Evolutionary conservation across 2,797 vertebrate genomes (phyloP).

Genomic region (Monodelphis domestica): DNA sequence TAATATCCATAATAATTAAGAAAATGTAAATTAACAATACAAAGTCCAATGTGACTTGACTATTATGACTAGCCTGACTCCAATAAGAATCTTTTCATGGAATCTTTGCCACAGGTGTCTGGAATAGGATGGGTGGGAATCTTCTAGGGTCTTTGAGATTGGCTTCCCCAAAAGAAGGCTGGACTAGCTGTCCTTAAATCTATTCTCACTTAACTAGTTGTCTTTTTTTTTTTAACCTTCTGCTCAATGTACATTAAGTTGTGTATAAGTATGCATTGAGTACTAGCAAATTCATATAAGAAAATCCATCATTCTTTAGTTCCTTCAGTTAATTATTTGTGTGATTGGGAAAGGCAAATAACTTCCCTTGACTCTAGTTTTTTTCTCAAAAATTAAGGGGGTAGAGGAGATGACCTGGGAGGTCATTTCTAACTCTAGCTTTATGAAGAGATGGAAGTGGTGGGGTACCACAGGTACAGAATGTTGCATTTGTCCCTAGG

Average conservation of each 20-base stretch:
- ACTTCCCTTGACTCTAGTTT: neutral
- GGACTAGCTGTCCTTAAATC: neutral
- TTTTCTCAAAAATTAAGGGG: neutral
- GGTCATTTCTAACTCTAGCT: neutral
- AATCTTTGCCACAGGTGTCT: neutral
- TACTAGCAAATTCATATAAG: neutral
- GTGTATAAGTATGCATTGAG: neutral
- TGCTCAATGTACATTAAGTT: neutral
- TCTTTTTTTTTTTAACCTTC: neutral
- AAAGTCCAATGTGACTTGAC: neutral
- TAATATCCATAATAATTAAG: neutral
- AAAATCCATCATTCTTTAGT: neutral
- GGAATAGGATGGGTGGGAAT: neutral
- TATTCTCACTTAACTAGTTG: neutral
- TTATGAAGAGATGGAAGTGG: neutral
- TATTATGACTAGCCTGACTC: neutral
- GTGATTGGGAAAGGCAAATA: neutral
- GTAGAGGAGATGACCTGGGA: neutral
- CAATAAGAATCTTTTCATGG: neutral
- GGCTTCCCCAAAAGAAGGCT: neutral
- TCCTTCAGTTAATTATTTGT: neutral
- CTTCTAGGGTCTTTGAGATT: neutral
- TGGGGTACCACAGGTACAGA: too few species aligned
- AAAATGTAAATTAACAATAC: neutral
- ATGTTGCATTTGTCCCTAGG: too few species aligned